Evolutionary conservation across 2,113 vertebrate genomes (phyloP).

Genomic region (Ochotona princeps): DNA sequence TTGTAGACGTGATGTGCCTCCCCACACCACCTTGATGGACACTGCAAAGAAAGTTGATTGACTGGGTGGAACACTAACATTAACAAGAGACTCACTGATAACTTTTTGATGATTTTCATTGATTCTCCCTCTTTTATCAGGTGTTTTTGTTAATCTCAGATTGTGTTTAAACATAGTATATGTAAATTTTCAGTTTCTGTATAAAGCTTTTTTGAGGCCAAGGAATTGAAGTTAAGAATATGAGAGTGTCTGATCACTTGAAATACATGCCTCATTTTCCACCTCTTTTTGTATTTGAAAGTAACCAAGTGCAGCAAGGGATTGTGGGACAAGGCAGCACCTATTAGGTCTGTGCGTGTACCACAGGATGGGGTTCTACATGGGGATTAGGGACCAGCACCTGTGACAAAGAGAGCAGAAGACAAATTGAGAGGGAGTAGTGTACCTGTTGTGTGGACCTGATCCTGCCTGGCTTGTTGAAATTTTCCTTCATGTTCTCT

Average conservation of each 20-base stretch:
- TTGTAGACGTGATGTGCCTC: rapidly evolving
- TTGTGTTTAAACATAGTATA: neutral
- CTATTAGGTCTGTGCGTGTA: neutral
- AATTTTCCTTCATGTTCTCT: neutral
- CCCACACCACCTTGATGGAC: neutral
- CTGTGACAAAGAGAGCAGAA: neutral
- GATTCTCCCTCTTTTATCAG: neutral
- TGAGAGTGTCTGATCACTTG: neutral
- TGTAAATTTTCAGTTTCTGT: slow-evolving; percentile 16
- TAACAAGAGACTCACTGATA: neutral
- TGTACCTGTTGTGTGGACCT: neutral
- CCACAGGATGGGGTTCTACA: neutral
- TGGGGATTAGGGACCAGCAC: neutral
- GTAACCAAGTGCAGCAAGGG: neutral
- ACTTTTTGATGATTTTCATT: neutral
- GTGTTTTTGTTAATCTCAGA: slow-evolving; percentile 8
- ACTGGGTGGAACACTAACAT: neutral
- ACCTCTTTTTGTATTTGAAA: neutral
- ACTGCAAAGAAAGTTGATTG: neutral
- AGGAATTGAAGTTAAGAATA: neutral
- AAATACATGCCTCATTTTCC: neutral
- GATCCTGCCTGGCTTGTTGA: neutral
- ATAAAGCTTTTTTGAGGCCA: slow-evolving; percentile 16
- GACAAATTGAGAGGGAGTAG: neutral
- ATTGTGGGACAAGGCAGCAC: no score